Base-by-base conservation (phyloP, 2,888 invertebrate species). In the Busseola fusca region DNA sequence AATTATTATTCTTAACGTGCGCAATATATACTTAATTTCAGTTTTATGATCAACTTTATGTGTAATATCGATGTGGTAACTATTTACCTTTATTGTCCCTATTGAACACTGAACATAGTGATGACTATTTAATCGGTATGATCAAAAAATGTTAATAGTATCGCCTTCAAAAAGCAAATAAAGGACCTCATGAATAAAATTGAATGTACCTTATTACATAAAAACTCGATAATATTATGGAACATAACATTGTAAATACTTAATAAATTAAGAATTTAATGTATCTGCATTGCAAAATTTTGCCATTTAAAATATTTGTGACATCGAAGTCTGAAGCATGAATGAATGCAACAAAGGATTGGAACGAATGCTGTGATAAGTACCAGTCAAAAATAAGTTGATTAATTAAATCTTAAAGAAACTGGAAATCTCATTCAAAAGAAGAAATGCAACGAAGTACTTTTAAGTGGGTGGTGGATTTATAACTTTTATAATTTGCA, bases 111-210 rank as follows among this genome's bases (percentile, higher is more conserved):
- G 37, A 52, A 42, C 14, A 80, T 64, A 54, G 75, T 65, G 52
- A 34, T 16, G 52, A 63, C 52, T 14, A 63, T 72, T 68, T 56
- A 52, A 75, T 54, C 70, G 77, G 74, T 58, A 60, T 52, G 45
- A 74, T 66, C 70, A 70, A 68, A 70, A 56, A 65, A 70, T 59
- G 73, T 73, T 65, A 76, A 63, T 80, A 67, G 50, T 74, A 74
- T 50, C 5, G 56, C 74, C 60, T 74, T 80, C 30, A 77, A 80
- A 76, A 69, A 63, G 48, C 60, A 77, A 77, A 80, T 80, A 80
- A 80, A 74, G 42, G 42, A 48, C 0, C 27, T 34, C 57, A 80
- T 77, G 63, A 77, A 80, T 76, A 76, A 80, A 76, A 69, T 2
- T 56, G 63, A 76, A 67, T 64, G 34, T 48, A 52, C 16, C 52